Evolutionary conservation across 1,140 invertebrate species (phyloP), one percentile per base, ranked within the genome.

Genomic region (Cherax destructor): DNA sequence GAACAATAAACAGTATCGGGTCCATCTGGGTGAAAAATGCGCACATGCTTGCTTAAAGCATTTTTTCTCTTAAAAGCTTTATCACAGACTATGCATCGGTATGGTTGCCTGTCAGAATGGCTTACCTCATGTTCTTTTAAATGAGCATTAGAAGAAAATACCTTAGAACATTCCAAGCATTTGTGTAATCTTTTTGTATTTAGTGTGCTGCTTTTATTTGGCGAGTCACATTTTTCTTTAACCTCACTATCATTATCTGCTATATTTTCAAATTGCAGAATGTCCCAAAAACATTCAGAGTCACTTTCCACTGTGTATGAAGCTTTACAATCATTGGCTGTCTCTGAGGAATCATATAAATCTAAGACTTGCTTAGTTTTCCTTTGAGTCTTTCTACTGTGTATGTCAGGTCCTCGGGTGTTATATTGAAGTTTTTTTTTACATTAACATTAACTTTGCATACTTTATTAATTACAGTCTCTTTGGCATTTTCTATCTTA

Each of bases 341-440:
- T 21, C 11, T 61, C 56, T 11, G 13, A 24, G 18, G 21, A 47
- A 77, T 65, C 30, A 13, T 79, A 11, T 61, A 24, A 3, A 30
- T 61, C 56, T 61, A 49, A 24, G 76, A 16, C 24, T 41, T 79
- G 76, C 56, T 83, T 89, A 56, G 50, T 59, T 74, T 83, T 89
- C n/a, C 79, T 72, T 52, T 83, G 59, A 61, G 41, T 74, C 52
- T 50, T 76, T 83, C 65, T 74, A 50, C 65, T 74, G 52, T 74
- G 11, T 49, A 24, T 49, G 83, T 74, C 65, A 56, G 47, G 10
- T 52, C 80, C 79, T 83, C 52, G 56, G 79, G 79, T 72, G 76
- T 41, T 85, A 79, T 10, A 24, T 65, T 91, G 88, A 80, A 91
- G 88, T 91, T 91, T 91, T 91, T 91, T 91, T 91, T 91, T 91